Evolutionary conservation across 2,113 vertebrate genomes (phyloP), one percentile per base, ranked within the genome.

Genomic region (Sylvia atricapilla): DNA sequence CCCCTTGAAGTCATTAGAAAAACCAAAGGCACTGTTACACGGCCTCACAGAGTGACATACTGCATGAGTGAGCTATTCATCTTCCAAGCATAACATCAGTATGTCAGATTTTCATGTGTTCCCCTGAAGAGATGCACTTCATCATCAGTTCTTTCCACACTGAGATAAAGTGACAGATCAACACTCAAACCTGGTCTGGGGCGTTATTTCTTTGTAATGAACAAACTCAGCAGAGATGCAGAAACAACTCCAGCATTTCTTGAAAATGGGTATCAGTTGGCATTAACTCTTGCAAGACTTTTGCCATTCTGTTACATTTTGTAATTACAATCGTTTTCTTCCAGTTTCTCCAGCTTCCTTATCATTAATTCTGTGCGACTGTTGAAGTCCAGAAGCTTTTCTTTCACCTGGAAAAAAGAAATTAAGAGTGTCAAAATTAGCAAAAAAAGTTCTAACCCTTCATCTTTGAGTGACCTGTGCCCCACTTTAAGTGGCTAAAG

Each of bases 331-430:
- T 37, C 10, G 37, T 43, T 72, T n/a, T 47, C 15, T 49, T 79
- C 21, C 49, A 76, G 31, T 74, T 96, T 46, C 41, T 97, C 50
- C 82, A 98, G 31, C 43, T 77, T 94, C 68, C 83, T 85, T 12
- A 79, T 69, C 35, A 97, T 28, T 30, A 47, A 27, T 46, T 97
- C 88, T n/a, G 96, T 9, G 9, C 74, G 96, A 67, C 3, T 1
- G 11, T 94, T 73, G 2, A 21, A 46, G 13, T 88, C 17, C 58
- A 98, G 63, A 79, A 98, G 68, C 72, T 78, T 95, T 77, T 96
- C 70, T 95, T 98, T 98, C 70, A 98, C 37, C 98, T 98, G 67
- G 39, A 47, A 72, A 46, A 67, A 41, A 85, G 8, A 76, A 53
- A 27, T 2, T 44, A 27, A 31, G 14, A 67, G 5, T 41, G 60